Evolutionary conservation across 2,113 vertebrate genomes (phyloP), one percentile per base, ranked within the genome.

Genomic region (Gymnocephalus cernua): DNA sequence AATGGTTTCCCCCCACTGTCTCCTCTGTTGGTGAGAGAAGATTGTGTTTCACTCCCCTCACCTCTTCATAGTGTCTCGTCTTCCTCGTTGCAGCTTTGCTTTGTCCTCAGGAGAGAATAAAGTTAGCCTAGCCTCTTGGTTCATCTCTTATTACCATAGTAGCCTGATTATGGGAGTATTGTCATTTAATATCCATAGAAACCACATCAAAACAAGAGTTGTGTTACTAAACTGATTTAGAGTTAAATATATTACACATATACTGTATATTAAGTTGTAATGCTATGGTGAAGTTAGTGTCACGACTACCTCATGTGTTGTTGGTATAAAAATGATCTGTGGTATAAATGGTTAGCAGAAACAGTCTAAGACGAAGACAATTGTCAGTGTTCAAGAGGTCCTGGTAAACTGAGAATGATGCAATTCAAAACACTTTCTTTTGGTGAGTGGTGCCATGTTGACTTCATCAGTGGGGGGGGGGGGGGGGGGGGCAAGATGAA

Each of bases 371-470:
- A 80, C 32, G 48, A 74, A 73, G 61, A 18, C 53, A 6, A 8
- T 70, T 85, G 76, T 83, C 58, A 61, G 50, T 18, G 41, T 79
- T 74, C 21, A 62, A 67, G 71, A 69, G 51, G 32, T 51, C 41
- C 25, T 74, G 62, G 8, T 64, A 32, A 71, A 41, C 67, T 77
- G 5, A 73, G 74, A 32, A 78, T 87, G 73, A 83, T 62, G 65
- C 54, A 56, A 71, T 41, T 70, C 48, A 71, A 73, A 79, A 82
- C 75, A 67, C 47, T 51, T 79, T 44, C 57, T 77, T 73, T 80
- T 67, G 45, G 59, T 75, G 50, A 76, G 80, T 56, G 56, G 74
- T 12, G 73, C 58, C 54, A 74, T 82, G 74, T 77, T 85, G 84
- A 77, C 84, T 80, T 41, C 86, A 79, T 84, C 81, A 66, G 48